Base-by-base conservation (phyloP, 2,888 invertebrate species). In the Zonitis immaculata region DNA sequence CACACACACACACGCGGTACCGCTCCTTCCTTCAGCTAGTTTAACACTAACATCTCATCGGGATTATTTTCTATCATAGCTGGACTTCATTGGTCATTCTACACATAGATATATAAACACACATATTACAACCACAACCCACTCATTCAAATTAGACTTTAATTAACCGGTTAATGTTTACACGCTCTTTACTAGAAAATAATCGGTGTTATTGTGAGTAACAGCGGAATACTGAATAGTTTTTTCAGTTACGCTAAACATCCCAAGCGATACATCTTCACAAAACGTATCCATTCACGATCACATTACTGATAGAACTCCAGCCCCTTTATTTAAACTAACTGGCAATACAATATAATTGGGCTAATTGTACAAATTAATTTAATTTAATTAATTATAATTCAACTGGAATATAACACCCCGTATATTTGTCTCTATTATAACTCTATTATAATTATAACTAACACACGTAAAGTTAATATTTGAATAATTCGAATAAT, bases 61-160 rank as follows among this genome's bases (percentile, higher is more conserved):
- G 67, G 65, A 72, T 70, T n/a, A n/a, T n/a, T 70, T 65, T 71
- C 71, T 71, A 72, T 70, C 71, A 69, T 66, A 66, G 66, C 61
- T 64, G 65, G 62, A 63, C 65, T 65, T 64, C 64, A 72, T 71
- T 72, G 70, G 70, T 66, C 68, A 66, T 64, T 60, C 59, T 35
- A 16, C 11, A 35, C 35, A 35, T 16, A 35, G 14, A 32, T 8
- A 32, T 7, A 32, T 8, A 18, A 3, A 35, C 16, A 18, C 12
- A 30, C 6, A 30, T 32, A 12, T 35, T 35, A 35, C 54, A 58
- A 65, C 63, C 65, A 67, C 71, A 64, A 58, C 70, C 72, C 69
- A 71, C 69, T 65, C 67, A 65, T 67, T 66, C 60, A 66, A 63
- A 66, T 64, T 64, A 63, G 56, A 60, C 54, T 62, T 64, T 65